These are phyloP conservation scores for Trichoplusia ni DNA, from an alignment of 1,140 invertebrate species.

Conservation along the genomic window DNA sequence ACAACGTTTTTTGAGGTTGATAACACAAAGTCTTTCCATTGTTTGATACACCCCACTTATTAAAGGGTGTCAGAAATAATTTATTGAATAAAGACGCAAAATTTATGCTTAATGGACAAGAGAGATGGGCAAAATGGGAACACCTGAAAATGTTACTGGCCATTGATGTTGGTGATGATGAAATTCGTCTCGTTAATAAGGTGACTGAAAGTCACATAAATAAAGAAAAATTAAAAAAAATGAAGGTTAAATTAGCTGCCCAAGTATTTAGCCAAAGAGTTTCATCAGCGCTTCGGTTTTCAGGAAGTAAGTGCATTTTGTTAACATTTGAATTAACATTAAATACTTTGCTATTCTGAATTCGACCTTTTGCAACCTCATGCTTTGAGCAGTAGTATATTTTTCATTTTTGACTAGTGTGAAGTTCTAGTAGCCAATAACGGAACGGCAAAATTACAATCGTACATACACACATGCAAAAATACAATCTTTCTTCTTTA, in stretches of 20 bases:
- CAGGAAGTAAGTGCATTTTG: background rate
- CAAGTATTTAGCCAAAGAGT: background rate
- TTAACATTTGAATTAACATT: constrained; percentile 6
- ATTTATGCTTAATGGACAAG: constrained; percentile 9
- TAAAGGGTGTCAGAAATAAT: constrained; percentile 36
- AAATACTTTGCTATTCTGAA: too few relatives aligned
- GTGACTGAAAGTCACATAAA: background rate
- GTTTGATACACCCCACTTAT: constrained; percentile 18
- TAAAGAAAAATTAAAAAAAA: constrained; percentile 1
- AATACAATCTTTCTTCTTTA: background rate
- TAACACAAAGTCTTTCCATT: background rate
- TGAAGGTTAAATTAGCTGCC: background rate
- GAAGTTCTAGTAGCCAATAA: background rate
- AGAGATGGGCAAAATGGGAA: constrained; percentile 33
- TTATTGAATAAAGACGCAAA: constrained; percentile 26
- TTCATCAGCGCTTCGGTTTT: background rate
- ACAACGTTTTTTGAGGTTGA: background rate
- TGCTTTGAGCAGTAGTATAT: background rate
- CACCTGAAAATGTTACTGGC: constrained; percentile 18
- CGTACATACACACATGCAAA: background rate
- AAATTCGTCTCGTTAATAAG: constrained; percentile 15
- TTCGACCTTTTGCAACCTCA: background rate
- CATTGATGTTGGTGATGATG: background rate
- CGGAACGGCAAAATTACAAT: background rate
- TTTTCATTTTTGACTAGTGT: background rate